These are phyloP conservation scores for Pomatorhinus ruficollis DNA, from an alignment of 2,113 vertebrate genomes.

Conservation along the genomic window DNA sequence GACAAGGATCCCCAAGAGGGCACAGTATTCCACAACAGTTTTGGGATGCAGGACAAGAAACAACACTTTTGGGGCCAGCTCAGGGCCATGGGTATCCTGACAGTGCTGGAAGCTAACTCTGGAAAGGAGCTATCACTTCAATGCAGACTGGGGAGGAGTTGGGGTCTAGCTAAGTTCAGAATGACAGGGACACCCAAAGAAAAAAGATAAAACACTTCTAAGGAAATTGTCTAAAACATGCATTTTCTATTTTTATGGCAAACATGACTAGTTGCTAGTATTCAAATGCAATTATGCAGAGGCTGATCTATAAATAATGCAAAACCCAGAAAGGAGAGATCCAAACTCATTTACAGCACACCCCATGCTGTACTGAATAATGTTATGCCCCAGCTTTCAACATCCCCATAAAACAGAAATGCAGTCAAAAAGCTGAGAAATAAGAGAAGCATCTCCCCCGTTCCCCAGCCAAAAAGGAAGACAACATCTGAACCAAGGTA, in stretches of 20 bases:
- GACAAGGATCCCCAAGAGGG: not conserved
- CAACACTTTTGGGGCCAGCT: not conserved
- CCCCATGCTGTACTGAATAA: not conserved
- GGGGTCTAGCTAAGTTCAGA: not conserved
- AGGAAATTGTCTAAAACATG: not conserved
- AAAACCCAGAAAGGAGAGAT: slow-evolving; percentile 31
- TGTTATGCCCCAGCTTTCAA: not conserved
- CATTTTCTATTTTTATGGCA: slow-evolving; percentile 27
- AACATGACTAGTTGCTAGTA: slow-evolving; percentile 39
- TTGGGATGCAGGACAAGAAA: not conserved
- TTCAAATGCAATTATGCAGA: slow-evolving; percentile 59
- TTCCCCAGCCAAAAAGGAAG: not conserved
- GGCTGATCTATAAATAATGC: slow-evolving; percentile 60
- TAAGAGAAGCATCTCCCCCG: not conserved
- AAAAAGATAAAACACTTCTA: not conserved
- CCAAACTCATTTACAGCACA: slow-evolving; percentile 7
- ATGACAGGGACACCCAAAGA: not conserved
- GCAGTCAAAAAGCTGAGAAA: not conserved
- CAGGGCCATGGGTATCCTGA: accelerated
- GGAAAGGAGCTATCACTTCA: not conserved
- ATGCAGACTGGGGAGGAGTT: accelerated
- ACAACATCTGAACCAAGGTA: not conserved
- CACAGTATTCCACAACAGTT: not conserved
- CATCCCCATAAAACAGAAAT: not conserved
- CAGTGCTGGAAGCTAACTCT: not conserved